Percentiles rank a stretch among this genome's conserved stretches.
phyloP scores from a whole-genome alignment of 2,113 vertebrate species.

The Cathartes aura region DNA sequence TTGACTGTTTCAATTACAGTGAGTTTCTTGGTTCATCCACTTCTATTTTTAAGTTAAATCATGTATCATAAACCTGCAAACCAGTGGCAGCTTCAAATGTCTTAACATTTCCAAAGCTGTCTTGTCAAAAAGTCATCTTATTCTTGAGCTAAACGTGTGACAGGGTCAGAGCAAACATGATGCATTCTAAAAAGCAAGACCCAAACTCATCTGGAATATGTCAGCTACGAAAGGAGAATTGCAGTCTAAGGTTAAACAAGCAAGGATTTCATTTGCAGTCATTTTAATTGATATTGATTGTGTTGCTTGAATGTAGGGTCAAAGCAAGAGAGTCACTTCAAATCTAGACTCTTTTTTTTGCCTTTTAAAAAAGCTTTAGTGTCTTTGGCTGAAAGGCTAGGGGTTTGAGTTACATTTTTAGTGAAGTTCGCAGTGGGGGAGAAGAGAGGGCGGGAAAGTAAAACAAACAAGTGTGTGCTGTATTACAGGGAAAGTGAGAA shows the following conservation, averaged over 20 bases:
- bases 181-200: slow-evolving; percentile 17
- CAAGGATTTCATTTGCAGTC: slow-evolving; percentile 54
- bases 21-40: slow-evolving; percentile 19
- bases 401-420: background rate
- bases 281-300: slow-evolving; percentile 65
- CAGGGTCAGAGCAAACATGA: slow-evolving; percentile 10
- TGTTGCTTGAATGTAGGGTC: background rate
- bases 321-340: background rate
- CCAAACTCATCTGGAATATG: slow-evolving; percentile 32
- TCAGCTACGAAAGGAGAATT: slow-evolving; percentile 22
- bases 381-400: background rate
- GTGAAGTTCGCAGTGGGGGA: background rate
- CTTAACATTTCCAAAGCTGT: slow-evolving; percentile 35
- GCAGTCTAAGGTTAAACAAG: slow-evolving; percentile 61
- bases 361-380: background rate
- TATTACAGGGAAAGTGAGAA: background rate
- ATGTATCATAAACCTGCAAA: slow-evolving; percentile 10
- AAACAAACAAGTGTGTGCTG: background rate
- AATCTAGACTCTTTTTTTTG: background rate
- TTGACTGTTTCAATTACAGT: slow-evolving; percentile 21
- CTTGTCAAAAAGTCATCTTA: slow-evolving; percentile 49
- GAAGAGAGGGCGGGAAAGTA: background rate
- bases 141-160: background rate
- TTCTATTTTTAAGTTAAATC: slow-evolving; percentile 45
- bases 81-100: slow-evolving; percentile 13